Percentiles rank a stretch among this genome's conserved stretches.
Conservation (phyloP, 2,113 vertebrate genomes). For the Leiothrix lutea region DNA sequence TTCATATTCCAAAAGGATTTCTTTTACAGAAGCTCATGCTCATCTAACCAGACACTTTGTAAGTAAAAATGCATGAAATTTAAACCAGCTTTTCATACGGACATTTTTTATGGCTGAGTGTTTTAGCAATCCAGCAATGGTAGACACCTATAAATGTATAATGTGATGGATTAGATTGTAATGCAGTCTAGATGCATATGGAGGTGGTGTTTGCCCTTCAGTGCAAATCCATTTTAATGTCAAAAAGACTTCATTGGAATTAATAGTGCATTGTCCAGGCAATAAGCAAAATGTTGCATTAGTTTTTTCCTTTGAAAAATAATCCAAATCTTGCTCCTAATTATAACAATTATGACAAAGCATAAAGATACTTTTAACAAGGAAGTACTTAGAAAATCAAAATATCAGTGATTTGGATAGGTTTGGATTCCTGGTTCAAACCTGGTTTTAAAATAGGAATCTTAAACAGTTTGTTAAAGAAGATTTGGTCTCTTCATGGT, state of each 20-base stretch:
- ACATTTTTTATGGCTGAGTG: constrained; percentile 62
- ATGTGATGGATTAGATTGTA: constrained; percentile 71
- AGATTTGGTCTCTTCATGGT: neutral
- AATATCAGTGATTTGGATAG: neutral
- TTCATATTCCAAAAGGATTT: constrained; percentile 67
- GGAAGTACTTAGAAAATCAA: neutral
- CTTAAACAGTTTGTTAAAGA: neutral
- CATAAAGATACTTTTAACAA: neutral
- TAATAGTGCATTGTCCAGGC: constrained; percentile 63
- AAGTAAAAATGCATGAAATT: constrained; percentile 74
- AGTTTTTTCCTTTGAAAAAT: neutral
- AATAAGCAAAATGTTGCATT: constrained; percentile 37
- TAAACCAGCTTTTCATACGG: constrained; percentile 69
- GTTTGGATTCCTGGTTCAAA: neutral
- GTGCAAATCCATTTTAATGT: constrained; percentile 73
- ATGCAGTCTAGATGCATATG: constrained; percentile 68
- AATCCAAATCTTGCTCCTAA: neutral
- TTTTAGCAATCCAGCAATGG: constrained; percentile 64
- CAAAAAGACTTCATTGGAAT: constrained; percentile 66
- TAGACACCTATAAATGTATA: constrained; percentile 74
- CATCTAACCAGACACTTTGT: constrained; percentile 68
- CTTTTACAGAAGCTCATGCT: constrained; percentile 65
- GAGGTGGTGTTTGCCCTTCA: constrained; percentile 71
- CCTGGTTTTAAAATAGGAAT: neutral
- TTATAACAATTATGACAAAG: neutral